These are phyloP conservation scores for Hyaena hyaena DNA, from an alignment of 2,113 vertebrate species.

Conservation along the genomic window DNA sequence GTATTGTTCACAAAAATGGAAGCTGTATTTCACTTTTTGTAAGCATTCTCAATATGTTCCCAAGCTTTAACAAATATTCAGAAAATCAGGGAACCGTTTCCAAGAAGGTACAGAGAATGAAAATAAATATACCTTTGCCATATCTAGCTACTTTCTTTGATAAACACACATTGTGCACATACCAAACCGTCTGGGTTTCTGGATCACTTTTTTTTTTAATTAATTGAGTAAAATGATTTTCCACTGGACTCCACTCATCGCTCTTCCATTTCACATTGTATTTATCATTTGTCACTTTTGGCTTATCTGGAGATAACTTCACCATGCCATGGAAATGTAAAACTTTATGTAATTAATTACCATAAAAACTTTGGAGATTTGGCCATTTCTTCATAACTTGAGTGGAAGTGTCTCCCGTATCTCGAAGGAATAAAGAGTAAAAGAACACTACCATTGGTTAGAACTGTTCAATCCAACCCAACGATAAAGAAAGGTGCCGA, in stretches of 20 bases:
- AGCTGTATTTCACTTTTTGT: background rate
- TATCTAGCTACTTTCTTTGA: conserved; percentile 43
- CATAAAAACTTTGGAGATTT: conserved; percentile 42
- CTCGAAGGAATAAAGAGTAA: background rate
- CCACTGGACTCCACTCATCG: conserved; percentile 36
- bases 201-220: conserved; percentile 52
- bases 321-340: background rate
- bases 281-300: conserved; percentile 43
- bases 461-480: background rate
- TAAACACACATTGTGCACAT: conserved; percentile 26
- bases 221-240: conserved; percentile 54
- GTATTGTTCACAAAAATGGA: background rate
- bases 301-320: conserved; percentile 60
- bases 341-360: conserved; percentile 58
- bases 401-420: conserved; percentile 29
- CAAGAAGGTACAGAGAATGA: conserved; percentile 60
- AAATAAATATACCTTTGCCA: conserved; percentile 67
- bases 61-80: conserved; percentile 60
- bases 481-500: background rate
- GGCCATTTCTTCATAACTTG: conserved; percentile 41
- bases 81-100: conserved; percentile 39
- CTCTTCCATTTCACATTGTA: conserved; percentile 52
- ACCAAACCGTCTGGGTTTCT: conserved; percentile 20
- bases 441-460: background rate
- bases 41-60: conserved; percentile 46